These are phyloP conservation scores for Heliconius aoede DNA, from an alignment of 2,888 invertebrate genomes.

Conservation along the genomic window DNA sequence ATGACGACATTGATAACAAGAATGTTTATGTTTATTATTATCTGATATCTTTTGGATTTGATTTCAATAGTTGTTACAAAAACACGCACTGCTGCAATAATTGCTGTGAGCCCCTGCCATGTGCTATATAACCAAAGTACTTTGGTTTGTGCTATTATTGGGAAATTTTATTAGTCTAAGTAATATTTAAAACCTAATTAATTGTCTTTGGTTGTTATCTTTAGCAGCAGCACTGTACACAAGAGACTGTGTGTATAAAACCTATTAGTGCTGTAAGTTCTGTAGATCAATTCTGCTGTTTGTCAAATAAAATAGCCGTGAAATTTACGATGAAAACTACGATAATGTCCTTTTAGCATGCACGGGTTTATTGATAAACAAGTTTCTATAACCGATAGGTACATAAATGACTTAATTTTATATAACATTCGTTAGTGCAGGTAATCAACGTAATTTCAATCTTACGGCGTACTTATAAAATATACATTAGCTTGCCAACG, in stretches of 20 bases:
- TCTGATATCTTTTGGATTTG: neutral
- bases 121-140: neutral
- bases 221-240: neutral
- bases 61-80: neutral
- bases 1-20: conserved; percentile 3
- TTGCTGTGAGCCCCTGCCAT: neutral
- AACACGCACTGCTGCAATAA: neutral
- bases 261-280: neutral
- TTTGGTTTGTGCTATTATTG: neutral
- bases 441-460: conserved; percentile 49
- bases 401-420: conserved; percentile 76
- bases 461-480: conserved; percentile 53
- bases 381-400: conserved; percentile 75
- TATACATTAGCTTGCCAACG: conserved; percentile 55
- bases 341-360: conserved; percentile 40
- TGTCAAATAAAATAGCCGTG: neutral
- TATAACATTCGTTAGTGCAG: conserved; percentile 55
- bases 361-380: conserved; percentile 72
- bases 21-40: neutral
- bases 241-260: neutral
- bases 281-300: neutral
- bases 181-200: neutral
- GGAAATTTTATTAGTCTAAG: no score
- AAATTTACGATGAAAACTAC: conserved; percentile 29
- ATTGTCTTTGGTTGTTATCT: neutral